Conservation (phyloP, 2,797 vertebrate species). For the Eulemur coronatus region DNA sequence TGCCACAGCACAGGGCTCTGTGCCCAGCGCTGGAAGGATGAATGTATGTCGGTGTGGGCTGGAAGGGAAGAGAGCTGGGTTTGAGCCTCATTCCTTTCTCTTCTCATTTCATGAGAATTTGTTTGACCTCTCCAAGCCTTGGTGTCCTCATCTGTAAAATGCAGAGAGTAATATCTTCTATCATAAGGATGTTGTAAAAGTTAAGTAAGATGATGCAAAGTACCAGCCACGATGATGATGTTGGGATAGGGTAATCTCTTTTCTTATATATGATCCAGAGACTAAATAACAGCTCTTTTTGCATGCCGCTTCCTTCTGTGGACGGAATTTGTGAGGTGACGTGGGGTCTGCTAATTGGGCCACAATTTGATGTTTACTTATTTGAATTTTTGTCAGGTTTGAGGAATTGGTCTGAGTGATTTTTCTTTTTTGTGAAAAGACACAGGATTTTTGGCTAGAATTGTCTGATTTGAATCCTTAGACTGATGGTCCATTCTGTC, state of each 20-base stretch:
- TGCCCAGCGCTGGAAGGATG: rapidly evolving
- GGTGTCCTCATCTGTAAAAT: not conserved
- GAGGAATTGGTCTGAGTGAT: not conserved
- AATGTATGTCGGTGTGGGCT: not conserved
- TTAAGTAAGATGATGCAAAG: not conserved
- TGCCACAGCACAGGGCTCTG: not conserved
- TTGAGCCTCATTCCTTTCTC: not conserved
- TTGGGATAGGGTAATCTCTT: not conserved
- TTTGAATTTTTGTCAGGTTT: not conserved
- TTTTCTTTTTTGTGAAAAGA: not conserved
- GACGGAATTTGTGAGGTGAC: not conserved
- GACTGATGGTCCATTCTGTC: not conserved
- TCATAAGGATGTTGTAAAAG: not conserved
- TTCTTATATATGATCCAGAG: not conserved
- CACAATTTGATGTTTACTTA: not conserved
- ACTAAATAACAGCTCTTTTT: not conserved
- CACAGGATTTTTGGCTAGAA: not conserved
- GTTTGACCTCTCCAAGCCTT: not conserved
- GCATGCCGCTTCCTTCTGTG: not conserved
- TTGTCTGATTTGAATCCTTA: not conserved
- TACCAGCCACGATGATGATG: not conserved
- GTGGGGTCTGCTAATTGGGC: not conserved
- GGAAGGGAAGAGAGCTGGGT: not conserved
- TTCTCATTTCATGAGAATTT: not conserved
- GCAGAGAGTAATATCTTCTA: not conserved